Evolutionary conservation across 1,140 invertebrate species (phyloP).

Genomic region (Macrotrachela quadricornifera): DNA sequence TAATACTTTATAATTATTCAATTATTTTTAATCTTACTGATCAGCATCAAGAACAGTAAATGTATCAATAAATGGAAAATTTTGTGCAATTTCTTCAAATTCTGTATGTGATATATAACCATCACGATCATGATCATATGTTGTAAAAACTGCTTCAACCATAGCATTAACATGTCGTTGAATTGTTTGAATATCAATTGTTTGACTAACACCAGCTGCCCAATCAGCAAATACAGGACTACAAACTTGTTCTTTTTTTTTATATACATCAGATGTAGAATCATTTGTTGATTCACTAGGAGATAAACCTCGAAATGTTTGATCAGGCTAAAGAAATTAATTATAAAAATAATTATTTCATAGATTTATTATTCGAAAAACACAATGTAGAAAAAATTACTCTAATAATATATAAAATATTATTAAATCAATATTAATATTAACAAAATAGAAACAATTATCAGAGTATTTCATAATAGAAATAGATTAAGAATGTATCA

Average conservation of each 20-base stretch:
- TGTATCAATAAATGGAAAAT: constrained; percentile 39
- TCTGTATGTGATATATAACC: constrained; percentile 35
- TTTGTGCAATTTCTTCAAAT: constrained; percentile 35
- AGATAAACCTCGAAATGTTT: no score
- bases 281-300: no score
- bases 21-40: constrained; percentile 23
- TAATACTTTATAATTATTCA: not conserved
- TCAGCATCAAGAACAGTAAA: constrained; percentile 37
- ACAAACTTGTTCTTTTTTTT: no score
- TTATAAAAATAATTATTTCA: no score
- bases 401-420: no score
- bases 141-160: constrained; percentile 40
- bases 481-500: not conserved
- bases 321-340: no score
- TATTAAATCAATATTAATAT: no score
- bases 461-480: no score
- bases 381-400: no score
- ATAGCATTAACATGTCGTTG: constrained; percentile 39
- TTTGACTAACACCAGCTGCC: constrained; percentile 28
- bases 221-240: constrained; percentile 3
- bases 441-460: no score
- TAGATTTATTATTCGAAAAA: no score
- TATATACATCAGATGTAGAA: no score
- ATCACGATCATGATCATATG: constrained; percentile 38
- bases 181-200: constrained; percentile 30